A percentile compares a stretch with the other conserved stretches of the same genome.
Evolutionary conservation across 2,888 invertebrate genomes (phyloP).

Genomic region (Pristionchus japonicus): DNA sequence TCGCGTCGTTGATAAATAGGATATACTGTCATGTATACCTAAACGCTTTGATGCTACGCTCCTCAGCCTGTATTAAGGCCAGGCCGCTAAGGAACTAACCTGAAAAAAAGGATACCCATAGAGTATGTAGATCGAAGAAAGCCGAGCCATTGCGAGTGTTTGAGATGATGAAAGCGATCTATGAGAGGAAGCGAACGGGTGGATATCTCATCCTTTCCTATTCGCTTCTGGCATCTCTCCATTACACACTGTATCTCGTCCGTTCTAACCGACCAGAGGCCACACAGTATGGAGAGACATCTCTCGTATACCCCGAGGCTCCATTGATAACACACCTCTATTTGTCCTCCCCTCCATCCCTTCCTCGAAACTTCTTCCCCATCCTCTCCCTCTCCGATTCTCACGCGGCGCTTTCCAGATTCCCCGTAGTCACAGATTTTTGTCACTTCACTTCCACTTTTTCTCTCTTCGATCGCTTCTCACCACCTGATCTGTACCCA

Average conservation of each 20-base stretch:
- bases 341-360: neutral
- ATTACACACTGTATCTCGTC: neutral
- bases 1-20: too few relatives aligned
- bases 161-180: neutral
- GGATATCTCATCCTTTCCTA: neutral
- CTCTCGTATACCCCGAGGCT: neutral
- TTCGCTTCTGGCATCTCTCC: neutral
- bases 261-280: neutral
- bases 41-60: too few relatives aligned
- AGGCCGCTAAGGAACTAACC: too few relatives aligned
- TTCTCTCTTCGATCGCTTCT: neutral
- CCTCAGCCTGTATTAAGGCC: too few relatives aligned
- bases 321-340: slow-evolving; percentile 40
- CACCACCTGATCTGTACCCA: neutral
- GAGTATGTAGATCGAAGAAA: neutral
- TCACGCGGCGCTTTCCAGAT: neutral
- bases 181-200: neutral
- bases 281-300: neutral
- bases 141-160: neutral
- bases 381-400: neutral
- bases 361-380: slow-evolving; percentile 35
- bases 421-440: too few relatives aligned
- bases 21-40: too few relatives aligned
- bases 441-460: neutral
- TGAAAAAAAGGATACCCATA: too few relatives aligned